These are phyloP conservation scores for Copidosoma floridanum DNA, from an alignment of 1,140 invertebrate genomes.

Conservation along the genomic window DNA sequence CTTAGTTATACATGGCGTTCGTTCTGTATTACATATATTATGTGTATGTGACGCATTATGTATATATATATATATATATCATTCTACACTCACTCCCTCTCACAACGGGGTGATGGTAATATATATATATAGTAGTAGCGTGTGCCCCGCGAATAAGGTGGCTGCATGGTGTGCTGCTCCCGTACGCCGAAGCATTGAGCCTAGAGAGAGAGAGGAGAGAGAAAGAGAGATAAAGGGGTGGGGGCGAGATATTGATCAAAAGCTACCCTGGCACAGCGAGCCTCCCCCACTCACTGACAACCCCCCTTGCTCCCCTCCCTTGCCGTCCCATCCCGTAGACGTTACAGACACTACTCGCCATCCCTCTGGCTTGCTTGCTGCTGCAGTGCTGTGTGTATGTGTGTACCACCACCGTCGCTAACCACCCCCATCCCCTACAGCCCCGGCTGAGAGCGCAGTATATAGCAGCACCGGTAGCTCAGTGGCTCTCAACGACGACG, in stretches of 20 bases:
- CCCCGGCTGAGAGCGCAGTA: constrained; percentile 37
- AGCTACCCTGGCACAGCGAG: constrained; percentile 55
- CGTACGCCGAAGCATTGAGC: constrained; percentile 46
- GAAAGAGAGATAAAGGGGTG: too few relatives aligned
- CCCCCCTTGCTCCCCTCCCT: too few relatives aligned
- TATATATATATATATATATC: too few relatives aligned
- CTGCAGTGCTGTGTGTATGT: too few relatives aligned
- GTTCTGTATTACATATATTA: too few relatives aligned
- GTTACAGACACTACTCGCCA: too few relatives aligned
- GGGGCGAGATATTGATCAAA: constrained; percentile 58
- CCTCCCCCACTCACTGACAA: constrained; percentile 26
- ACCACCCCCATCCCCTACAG: constrained; percentile 32
- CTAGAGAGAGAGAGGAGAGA: too few relatives aligned
- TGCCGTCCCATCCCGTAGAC: too few relatives aligned
- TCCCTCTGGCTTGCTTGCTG: constrained; percentile 21
- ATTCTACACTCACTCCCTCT: not conserved
- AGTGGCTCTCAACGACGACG: constrained; percentile 41
- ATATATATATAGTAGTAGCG: not conserved
- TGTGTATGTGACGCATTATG: too few relatives aligned
- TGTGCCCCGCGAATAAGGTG: constrained; percentile 34
- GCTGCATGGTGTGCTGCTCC: constrained; percentile 35
- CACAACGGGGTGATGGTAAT: too few relatives aligned
- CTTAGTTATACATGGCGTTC: constrained; percentile 55
- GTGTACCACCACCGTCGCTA: constrained; percentile 17
- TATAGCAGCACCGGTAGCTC: constrained; percentile 6